phyloP scores from a whole-genome alignment of 1,140 invertebrate genomes.

The Halesus radiatus region DNA sequence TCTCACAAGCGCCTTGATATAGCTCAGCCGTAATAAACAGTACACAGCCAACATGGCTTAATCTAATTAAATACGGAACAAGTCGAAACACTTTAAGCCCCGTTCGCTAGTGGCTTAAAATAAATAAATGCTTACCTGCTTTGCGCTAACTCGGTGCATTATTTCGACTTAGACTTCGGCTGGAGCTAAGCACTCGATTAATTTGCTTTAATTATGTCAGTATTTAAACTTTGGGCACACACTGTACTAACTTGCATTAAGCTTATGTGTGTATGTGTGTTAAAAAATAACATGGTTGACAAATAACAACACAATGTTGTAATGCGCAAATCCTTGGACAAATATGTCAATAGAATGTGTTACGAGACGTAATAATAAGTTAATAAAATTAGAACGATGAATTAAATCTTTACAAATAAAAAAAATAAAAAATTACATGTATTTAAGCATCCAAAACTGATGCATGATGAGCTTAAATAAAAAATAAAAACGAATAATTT shows the following conservation, averaged over 20 bases:
- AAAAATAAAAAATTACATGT: no score
- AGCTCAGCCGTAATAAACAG: slow-evolving; percentile 32
- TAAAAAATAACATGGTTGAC: no score
- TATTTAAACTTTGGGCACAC: not conserved
- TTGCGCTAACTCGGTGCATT: slow-evolving; percentile 22
- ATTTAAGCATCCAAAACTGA: no score
- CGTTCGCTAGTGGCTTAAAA: slow-evolving; percentile 28
- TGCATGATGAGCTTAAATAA: no score
- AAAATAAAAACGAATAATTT: no score
- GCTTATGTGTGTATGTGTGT: no score
- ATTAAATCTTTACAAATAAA: no score
- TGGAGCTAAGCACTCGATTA: not conserved
- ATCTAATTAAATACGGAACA: slow-evolving; percentile 57
- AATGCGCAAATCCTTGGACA: no score
- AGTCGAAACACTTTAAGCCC: slow-evolving; percentile 54
- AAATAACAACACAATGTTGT: no score
- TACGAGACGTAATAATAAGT: no score
- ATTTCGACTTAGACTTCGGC: slow-evolving; percentile 26
- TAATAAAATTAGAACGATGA: no score
- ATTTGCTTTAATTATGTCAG: slow-evolving; percentile 5
- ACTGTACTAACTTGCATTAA: not conserved
- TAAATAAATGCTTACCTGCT: slow-evolving; percentile 47
- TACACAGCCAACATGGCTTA: slow-evolving; percentile 43
- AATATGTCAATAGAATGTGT: no score
- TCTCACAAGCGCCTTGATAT: not conserved